These are phyloP conservation scores for Acleris sparsana DNA, from an alignment of 2,888 invertebrate species.

Conservation along the genomic window DNA sequence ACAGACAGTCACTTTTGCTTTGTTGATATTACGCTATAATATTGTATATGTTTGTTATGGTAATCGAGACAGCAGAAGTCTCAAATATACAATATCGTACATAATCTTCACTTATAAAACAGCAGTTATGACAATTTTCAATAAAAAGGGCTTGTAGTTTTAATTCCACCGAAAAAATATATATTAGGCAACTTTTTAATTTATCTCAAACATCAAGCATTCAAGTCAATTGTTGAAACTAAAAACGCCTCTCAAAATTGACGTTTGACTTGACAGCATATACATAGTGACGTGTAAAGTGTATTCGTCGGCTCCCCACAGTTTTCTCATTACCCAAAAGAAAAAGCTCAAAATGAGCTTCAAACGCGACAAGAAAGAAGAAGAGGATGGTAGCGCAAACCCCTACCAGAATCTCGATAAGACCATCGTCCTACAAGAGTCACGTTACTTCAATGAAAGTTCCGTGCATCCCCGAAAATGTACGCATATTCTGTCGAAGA, in stretches of 20 bases:
- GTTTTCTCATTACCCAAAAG: constrained; percentile 63
- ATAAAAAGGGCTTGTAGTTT: no score
- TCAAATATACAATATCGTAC: no score
- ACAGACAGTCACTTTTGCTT: no score
- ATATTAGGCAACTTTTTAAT: no score
- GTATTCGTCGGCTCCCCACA: constrained; percentile 73
- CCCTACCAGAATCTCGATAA: constrained; percentile 97
- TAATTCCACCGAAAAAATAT: no score
- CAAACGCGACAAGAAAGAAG: constrained; percentile 97
- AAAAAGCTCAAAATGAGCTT: constrained; percentile 87
- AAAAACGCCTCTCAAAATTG: constrained; percentile 6
- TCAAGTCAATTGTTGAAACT: background rate
- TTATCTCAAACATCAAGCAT: background rate
- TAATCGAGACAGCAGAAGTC: no score
- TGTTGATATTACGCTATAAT: no score
- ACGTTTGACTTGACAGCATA: constrained; percentile 40
- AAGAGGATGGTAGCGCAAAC: constrained; percentile 95
- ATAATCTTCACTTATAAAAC: no score
- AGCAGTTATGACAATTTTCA: no score
- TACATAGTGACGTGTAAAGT: constrained; percentile 65
- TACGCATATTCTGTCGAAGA: constrained; percentile 96
- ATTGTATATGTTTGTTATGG: no score
- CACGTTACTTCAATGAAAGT: constrained; percentile 98
- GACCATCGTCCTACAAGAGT: constrained; percentile 98
- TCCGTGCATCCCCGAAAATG: constrained; percentile 99